Evolutionary conservation across 2,113 vertebrate genomes (phyloP), one percentile per base, ranked within the genome.

Genomic region (Xyrauchen texanus): DNA sequence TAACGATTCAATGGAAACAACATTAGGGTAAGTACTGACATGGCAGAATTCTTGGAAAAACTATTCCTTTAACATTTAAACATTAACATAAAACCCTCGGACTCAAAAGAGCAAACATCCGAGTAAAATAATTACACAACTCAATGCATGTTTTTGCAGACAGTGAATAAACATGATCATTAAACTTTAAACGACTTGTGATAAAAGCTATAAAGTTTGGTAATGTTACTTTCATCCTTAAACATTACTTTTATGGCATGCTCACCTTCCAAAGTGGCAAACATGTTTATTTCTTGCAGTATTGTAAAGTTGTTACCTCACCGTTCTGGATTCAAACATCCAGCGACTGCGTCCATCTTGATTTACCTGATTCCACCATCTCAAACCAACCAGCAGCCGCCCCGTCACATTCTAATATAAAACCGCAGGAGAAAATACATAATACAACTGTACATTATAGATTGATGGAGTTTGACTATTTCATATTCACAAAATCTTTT

Each of bases 361-460:
- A 85, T 96, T 94, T 60, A 96, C 91, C 78, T 95, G 95, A 88
- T 96, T 96, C 95, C 95, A 96, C 95, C 95, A 96, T 52, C 94
- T 93, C 6, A 96, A 89, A 9, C 95, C 95, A 8, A 96, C 95
- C 94, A 96, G 90, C 49, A 96, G 84, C 3, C 95, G 88, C 4
- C 95, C 95, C 0, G 95, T 96, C 80, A 96, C 89, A 13, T 96
- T 96, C 95, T 96, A 81, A 12, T 6, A 77, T 34, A 34, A 34
- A 34, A 34, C 4, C 5, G 44, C 8, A 67, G 21, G 7, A 69
- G 21, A 71, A n/a, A n/a, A n/a, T n/a, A n/a, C n/a, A n/a, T n/a
- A n/a, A 34, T 34, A 34, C 3, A 34, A 34, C 21, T 34, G 1
- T 34, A 34, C 21, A 34, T 34, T 34, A 34, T 34, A 34, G 21